These are phyloP conservation scores for Mungos mungo DNA, from an alignment of 2,113 vertebrate genomes.

Conservation along the genomic window DNA sequence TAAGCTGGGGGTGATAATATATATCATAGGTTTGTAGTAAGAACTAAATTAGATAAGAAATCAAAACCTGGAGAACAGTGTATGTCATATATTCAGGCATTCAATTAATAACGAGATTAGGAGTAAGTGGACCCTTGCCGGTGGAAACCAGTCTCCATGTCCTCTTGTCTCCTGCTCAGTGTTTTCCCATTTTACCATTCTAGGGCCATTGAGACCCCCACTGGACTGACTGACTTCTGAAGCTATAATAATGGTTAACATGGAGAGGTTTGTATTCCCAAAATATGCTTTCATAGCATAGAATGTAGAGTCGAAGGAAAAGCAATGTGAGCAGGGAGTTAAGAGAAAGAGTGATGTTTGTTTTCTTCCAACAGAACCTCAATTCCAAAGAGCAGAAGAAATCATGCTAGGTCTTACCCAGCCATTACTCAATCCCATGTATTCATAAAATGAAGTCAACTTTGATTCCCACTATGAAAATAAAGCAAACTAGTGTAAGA, in stretches of 20 bases:
- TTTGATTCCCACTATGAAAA: neutral
- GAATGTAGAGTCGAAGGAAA: neutral
- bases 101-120: neutral
- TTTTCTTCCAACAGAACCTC: neutral
- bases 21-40: neutral
- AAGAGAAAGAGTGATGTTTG: neutral
- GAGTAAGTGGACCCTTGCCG: neutral
- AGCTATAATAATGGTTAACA: neutral
- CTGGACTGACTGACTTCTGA: neutral
- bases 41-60: neutral
- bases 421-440: neutral
- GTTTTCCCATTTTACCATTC: neutral
- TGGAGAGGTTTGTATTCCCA: neutral
- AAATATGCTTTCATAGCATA: neutral
- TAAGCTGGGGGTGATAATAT: neutral
- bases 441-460: neutral
- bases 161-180: neutral
- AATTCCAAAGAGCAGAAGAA: slow-evolving; percentile 26
- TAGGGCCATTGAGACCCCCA: neutral
- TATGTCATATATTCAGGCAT: neutral
- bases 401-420: neutral
- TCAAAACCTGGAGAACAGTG: neutral
- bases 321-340: neutral
- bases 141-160: neutral
- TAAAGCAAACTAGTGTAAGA: neutral